Base-by-base conservation (phyloP, 2,888 invertebrate genomes). In the Pachymerium ferrugineum region DNA sequence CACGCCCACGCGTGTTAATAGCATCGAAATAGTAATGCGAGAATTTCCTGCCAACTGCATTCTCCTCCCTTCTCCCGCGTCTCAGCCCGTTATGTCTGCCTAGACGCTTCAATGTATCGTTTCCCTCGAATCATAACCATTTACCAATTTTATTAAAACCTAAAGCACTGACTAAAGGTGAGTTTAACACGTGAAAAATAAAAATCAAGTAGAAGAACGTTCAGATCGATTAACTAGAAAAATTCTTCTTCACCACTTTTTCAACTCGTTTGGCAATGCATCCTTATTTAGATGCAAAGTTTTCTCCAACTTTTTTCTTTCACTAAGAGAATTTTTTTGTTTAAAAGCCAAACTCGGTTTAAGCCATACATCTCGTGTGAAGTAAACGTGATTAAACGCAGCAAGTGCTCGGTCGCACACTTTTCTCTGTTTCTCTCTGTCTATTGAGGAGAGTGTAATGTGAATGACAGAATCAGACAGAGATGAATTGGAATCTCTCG, bases 11-110 rank as follows among this genome's bases (percentile, higher is more conserved):
- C 62, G 62, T 62, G 62, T 62, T 62, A 62, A 62, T 62, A 62
- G 62, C 62, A 62, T 62, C 62, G 62, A 62, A 62, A 62, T 62
- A 62, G 62, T 62, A 62, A 62, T 62, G 62, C 62, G 62, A 62
- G 62, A 62, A 62, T 62, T 62, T 62, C 62, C 62, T 62, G 25
- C 62, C 62, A 62, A 62, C 62, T 62, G 62, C 62, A 28, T 62
- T 28, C 28, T 28, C 62, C 25, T 22, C 62, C 62, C 28, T 62
- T 28, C 28, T 28, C 14, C 28, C n/a, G 22, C 62, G 62, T 62
- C 62, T 62, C 62, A 62, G 62, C 62, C 62, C 25, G 62, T 62
- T 62, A 62, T 62, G 62, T 62, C 62, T 62, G 62, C 62, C 62
- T 62, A 62, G 62, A 62, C 62, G 62, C 62, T 62, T 62, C 62